Base-by-base conservation (phyloP, 2,797 vertebrate species). In the Tolypeutes matacus region DNA sequence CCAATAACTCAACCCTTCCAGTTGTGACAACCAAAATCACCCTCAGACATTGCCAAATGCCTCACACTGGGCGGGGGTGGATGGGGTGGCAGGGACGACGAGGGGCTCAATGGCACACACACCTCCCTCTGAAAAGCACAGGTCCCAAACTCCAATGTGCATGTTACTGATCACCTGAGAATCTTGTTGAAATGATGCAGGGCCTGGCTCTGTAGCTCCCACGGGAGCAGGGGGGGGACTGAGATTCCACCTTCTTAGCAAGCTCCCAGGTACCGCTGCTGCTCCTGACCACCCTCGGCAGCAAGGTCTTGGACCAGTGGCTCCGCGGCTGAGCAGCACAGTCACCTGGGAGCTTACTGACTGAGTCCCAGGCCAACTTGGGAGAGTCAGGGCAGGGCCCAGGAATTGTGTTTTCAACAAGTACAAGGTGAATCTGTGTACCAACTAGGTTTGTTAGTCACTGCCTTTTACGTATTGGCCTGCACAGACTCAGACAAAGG, bases 251-350 rank as follows among this genome's bases (percentile, higher is more conserved):
- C 5, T n/a, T 7, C 29, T 58, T 17, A 70, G 56, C 49, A 27
- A 82, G 58, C 36, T 34, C 15, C n/a, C 20, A 34, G n/a, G 15
- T 7, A 8, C 39, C 8, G 12, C 3, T 31, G 14, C 5, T 4
- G n/a, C 1, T 56, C 39, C 56, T 21, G 2, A 39, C 49, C 21
- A 17, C 42, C 4, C 2, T 1, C 23, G 49, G 51, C 12, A 78
- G 31, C 42, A 13, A 12, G 3, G 6, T 12, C 25, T 14, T 3
- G 12, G 65, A 11, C 36, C 2, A 3, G 20, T 1, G 3, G 21
- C 20, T 36, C 31, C 49, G 25, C 56, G 31, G 64, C 58, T 20
- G 34, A 39, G 23, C 31, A 46, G 4, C 3, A 18, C n/a, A 51
- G n/a, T n/a, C 53, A 72, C 49, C 34, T 2, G 2, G 5, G 53